phyloP scores from a whole-genome alignment of 2,113 vertebrate genomes.

The Centropus unirufus region DNA sequence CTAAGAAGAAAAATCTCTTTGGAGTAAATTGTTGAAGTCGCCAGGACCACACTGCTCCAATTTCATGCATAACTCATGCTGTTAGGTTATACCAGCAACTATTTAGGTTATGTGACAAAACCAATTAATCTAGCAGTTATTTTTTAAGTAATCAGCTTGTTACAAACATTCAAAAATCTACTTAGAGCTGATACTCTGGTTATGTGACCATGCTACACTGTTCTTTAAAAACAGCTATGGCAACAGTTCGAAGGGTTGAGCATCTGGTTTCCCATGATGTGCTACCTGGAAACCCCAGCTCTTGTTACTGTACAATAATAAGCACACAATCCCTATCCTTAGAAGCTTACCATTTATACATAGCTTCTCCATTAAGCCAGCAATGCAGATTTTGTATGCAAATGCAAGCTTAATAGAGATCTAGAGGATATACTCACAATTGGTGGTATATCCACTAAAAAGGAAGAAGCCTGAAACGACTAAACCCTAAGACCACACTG shows the following conservation, averaged over 20 bases:
- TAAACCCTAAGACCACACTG: background rate
- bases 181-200: background rate
- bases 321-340: background rate
- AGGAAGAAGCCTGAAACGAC: background rate
- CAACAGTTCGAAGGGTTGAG: background rate
- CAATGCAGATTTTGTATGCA: background rate
- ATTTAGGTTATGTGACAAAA: rapidly evolving
- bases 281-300: background rate
- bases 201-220: background rate
- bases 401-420: background rate
- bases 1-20: background rate
- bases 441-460: background rate
- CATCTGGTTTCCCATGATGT: background rate
- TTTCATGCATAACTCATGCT: background rate
- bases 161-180: background rate
- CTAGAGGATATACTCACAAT: background rate
- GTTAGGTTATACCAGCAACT: background rate
- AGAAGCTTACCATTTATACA: background rate
- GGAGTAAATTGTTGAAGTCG: background rate
- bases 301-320: background rate
- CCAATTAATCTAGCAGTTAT: background rate
- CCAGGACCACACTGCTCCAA: background rate
- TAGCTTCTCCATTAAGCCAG: background rate
- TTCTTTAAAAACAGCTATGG: background rate
- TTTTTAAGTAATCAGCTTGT: background rate